Evolutionary conservation across 2,797 vertebrate species (phyloP).

Genomic region (Brachyrhaphis roseni): DNA sequence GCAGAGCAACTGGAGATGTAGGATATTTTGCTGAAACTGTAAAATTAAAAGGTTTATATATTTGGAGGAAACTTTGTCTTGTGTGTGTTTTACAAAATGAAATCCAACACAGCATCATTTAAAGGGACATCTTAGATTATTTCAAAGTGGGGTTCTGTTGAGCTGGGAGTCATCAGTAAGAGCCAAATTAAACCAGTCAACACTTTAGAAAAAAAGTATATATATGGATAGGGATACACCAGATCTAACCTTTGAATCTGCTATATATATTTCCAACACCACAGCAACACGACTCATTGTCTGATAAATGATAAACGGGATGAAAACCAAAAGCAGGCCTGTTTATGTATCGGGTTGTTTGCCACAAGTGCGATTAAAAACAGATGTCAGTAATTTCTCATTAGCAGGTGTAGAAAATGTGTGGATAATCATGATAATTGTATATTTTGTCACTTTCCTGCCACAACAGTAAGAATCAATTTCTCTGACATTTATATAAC

Average conservation of each 20-base stretch:
- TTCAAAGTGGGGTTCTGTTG: neutral
- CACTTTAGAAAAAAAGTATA: too few species aligned
- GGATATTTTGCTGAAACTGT: conserved; percentile 81
- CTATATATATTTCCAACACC: neutral
- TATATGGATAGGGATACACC: too few species aligned
- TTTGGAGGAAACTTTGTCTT: conserved; percentile 66
- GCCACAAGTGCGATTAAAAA: neutral
- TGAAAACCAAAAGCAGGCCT: neutral
- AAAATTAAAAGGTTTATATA: conserved; percentile 82
- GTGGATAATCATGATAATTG: neutral
- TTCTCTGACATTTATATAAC: neutral
- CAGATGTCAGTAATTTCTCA: neutral
- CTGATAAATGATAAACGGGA: neutral
- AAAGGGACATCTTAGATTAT: neutral
- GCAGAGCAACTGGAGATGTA: conserved; percentile 77
- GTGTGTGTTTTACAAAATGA: neutral
- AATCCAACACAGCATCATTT: neutral
- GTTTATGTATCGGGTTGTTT: neutral
- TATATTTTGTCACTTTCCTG: neutral
- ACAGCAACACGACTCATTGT: neutral
- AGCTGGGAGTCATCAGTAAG: neutral
- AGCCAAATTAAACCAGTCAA: neutral
- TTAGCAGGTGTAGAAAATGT: neutral
- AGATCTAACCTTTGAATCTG: neutral
- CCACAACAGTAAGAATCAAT: neutral